Conservation (phyloP, 2,797 vertebrate species). For the Allobates femoralis region DNA sequence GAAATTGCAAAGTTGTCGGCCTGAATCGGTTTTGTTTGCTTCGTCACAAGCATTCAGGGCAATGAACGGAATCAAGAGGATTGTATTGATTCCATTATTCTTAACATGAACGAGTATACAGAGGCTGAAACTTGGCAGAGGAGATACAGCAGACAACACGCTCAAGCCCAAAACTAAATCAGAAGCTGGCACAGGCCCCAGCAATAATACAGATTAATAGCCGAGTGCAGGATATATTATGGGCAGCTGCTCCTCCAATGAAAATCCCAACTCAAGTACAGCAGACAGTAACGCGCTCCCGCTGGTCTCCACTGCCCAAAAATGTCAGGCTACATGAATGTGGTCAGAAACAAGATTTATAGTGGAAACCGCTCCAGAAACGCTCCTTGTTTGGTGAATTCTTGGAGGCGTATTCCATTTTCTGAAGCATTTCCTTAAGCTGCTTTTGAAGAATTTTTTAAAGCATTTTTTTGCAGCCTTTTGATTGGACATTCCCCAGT, state of each 20-base stretch:
- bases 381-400: too few species aligned
- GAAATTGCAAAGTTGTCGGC: neutral
- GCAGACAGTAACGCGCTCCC: neutral
- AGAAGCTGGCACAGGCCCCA: neutral
- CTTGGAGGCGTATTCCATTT: too few species aligned
- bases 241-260: neutral
- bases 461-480: too few species aligned
- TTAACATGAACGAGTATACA: conserved; percentile 36
- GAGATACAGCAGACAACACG: neutral
- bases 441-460: too few species aligned
- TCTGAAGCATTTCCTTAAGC: too few species aligned
- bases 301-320: neutral
- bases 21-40: neutral
- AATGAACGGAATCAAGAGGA: conserved; percentile 30
- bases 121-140: conserved; percentile 12
- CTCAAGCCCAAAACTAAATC: neutral
- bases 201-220: conserved; percentile 18
- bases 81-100: conserved; percentile 31
- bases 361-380: too few species aligned
- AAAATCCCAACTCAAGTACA: neutral
- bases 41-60: neutral
- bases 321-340: too few species aligned
- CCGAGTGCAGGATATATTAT: neutral
- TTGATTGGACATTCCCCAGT: too few species aligned
- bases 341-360: too few species aligned